These are phyloP conservation scores for Actenoides lindsayi DNA, from an alignment of 2,113 vertebrate genomes.

Conservation along the genomic window DNA sequence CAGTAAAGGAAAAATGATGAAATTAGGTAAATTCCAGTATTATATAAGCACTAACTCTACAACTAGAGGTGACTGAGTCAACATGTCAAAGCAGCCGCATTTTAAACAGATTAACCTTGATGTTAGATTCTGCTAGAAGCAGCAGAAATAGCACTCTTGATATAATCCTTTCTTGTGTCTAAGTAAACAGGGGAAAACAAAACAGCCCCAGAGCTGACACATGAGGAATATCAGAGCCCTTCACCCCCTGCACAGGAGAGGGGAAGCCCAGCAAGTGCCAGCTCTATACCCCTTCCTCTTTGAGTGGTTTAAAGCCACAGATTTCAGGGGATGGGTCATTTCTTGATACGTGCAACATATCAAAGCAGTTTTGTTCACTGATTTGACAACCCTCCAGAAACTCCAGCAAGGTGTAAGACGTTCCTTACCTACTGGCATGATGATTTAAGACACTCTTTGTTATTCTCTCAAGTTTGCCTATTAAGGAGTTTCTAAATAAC, in stretches of 20 bases:
- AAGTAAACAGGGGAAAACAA: background rate
- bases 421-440: background rate
- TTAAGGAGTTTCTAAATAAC: background rate
- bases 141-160: background rate
- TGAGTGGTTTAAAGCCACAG: background rate
- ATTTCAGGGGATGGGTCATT: background rate
- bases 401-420: background rate
- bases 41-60: background rate
- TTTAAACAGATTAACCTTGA: background rate
- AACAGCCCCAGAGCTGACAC: accelerated
- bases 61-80: constrained; percentile 4
- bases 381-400: background rate
- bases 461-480: background rate
- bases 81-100: background rate
- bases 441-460: background rate
- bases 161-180: background rate
- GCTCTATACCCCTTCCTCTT: background rate
- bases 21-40: background rate
- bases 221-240: background rate
- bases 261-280: background rate
- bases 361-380: background rate
- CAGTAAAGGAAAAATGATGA: background rate
- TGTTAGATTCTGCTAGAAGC: background rate
- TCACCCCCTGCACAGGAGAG: background rate
- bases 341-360: background rate